Evolutionary conservation across 2,113 vertebrate genomes (phyloP).

Genomic region (Cnemophilus loriae): DNA sequence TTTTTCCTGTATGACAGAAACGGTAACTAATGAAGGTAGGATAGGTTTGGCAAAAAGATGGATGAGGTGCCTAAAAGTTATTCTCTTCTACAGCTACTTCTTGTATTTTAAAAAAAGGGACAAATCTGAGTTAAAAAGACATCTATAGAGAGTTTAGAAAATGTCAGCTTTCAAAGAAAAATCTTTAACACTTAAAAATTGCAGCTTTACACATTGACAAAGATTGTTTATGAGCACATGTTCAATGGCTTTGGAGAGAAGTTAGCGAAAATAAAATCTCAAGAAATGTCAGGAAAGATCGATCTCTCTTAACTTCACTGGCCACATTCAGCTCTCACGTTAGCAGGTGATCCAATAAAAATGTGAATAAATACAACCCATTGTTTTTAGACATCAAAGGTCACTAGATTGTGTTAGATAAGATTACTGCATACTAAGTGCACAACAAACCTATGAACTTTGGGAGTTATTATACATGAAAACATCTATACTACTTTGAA

Average conservation of each 20-base stretch:
- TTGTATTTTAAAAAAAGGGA: background rate
- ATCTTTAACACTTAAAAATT: background rate
- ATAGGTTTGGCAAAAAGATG: background rate
- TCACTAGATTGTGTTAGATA: background rate
- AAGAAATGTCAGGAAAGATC: background rate
- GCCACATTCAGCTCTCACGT: background rate
- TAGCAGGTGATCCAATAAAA: background rate
- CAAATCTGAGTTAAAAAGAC: background rate
- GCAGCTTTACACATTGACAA: background rate
- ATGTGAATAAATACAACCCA: background rate
- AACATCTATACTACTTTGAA: background rate
- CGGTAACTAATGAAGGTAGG: background rate
- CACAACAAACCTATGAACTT: background rate
- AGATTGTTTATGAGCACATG: background rate
- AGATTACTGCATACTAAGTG: background rate
- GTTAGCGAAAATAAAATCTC: background rate
- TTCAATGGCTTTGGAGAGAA: background rate
- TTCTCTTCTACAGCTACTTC: background rate
- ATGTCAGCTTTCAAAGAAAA: background rate
- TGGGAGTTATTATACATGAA: background rate
- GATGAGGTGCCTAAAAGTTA: background rate
- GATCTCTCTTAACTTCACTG: background rate
- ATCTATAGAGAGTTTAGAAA: background rate
- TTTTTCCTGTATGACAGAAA: background rate
- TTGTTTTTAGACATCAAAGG: background rate